Evolutionary conservation across 2,113 vertebrate genomes (phyloP), one percentile per base, ranked within the genome.

Genomic region (Alethe castanea): DNA sequence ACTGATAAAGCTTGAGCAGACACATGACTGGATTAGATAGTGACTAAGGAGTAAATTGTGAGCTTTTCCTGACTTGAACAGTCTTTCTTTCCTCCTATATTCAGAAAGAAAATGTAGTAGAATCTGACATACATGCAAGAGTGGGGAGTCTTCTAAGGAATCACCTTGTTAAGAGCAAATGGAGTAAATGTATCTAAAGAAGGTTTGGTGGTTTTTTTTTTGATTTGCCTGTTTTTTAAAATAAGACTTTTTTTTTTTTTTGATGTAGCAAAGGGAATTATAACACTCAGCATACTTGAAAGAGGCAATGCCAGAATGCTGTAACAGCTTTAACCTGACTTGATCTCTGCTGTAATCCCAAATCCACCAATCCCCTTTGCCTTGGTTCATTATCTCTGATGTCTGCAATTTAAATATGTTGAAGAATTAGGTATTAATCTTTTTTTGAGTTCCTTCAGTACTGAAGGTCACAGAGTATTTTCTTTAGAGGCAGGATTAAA

Each of bases 281-380:
- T 42, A 40, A 50, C 65, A 31, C 38, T 89, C 2, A 14, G 11
- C 7, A 8, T 84, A 36, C 52, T 80, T 88, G 76, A 33, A 38
- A 84, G 79, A 88, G 45, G 35, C 65, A 62, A 57, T 95, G 64
- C 53, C 67, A 77, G 88, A 80, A 38, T 85, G 70, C 89, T 92
- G 86, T 94, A 94, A 92, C 87, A 70, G 88, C 48, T 95, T 97
- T 97, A 96, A 95, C 92, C 92, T 94, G 92, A 71, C 69, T 90
- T 97, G 94, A 97, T 96, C 94, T 93, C 71, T 91, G 36, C 91
- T 93, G 59, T 97, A 97, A 97, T 97, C 94, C 94, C 77, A 96
- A 97, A 96, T 95, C 96, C 83, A 2, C 50, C 93, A 97, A 97
- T 97, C 96, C 84, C 90, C 96, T 97, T 96, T 97, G 96, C 94